phyloP scores from a whole-genome alignment of 1,140 invertebrate genomes.

The Magallana angulata region DNA sequence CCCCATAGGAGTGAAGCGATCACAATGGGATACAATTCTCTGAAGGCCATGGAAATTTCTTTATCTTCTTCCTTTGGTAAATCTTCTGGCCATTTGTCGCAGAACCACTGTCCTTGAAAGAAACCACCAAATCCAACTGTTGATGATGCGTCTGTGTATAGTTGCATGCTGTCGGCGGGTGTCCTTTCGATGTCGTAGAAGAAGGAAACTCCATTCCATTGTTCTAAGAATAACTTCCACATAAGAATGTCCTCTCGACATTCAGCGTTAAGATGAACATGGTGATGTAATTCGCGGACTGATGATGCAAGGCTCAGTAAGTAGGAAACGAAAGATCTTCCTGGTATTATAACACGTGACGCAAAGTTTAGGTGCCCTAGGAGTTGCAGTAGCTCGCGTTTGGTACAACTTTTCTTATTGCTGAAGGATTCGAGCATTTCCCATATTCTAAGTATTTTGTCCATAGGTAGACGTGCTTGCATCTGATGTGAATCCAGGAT shows the following conservation, averaged over 20 bases:
- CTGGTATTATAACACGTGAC: slow-evolving; percentile 24
- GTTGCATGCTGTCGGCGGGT: not conserved
- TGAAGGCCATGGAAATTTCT: slow-evolving; percentile 49
- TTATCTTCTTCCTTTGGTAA: not conserved
- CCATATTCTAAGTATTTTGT: slow-evolving; percentile 42
- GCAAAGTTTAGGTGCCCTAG: slow-evolving; percentile 48
- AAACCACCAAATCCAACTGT: slow-evolving; percentile 45
- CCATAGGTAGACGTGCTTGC: slow-evolving; percentile 46
- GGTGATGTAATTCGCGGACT: slow-evolving; percentile 43
- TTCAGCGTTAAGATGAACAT: slow-evolving; percentile 38
- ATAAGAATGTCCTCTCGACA: slow-evolving; percentile 45
- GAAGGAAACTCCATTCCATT: slow-evolving; percentile 54
- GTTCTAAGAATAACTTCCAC: slow-evolving; percentile 44
- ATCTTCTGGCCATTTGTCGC: slow-evolving; percentile 23
- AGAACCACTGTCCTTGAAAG: slow-evolving; percentile 47
- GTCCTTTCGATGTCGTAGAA: slow-evolving; percentile 31
- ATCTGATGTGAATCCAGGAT: slow-evolving; percentile 42
- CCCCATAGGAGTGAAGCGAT: slow-evolving; percentile 55
- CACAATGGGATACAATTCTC: slow-evolving; percentile 51
- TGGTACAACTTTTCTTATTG: slow-evolving; percentile 42
- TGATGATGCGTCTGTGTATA: slow-evolving; percentile 44
- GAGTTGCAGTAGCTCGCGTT: slow-evolving; percentile 46
- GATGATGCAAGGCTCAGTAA: slow-evolving; percentile 14
- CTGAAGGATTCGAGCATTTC: slow-evolving; percentile 12
- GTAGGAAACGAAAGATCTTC: slow-evolving; percentile 47